A percentile compares a stretch with the other conserved stretches of the same genome.
Conservation (phyloP, 2,113 vertebrate genomes). For the Ondatra zibethicus region DNA sequence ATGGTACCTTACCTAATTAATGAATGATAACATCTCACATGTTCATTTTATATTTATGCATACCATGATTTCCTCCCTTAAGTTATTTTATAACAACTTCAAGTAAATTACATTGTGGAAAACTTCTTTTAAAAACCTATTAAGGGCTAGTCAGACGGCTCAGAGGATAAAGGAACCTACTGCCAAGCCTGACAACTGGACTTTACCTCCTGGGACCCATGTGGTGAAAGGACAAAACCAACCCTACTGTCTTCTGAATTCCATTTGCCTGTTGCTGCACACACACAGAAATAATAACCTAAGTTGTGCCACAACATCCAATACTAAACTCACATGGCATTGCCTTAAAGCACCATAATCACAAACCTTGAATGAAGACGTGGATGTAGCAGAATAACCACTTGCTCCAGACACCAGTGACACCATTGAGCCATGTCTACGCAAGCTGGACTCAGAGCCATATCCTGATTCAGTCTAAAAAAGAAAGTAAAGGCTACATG, state of each 20-base stretch:
- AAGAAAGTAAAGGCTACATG: conserved; percentile 61
- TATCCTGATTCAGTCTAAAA: conserved; percentile 96
- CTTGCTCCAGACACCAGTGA: conserved; percentile 97
- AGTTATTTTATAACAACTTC: conserved; percentile 35
- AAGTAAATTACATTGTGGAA: conserved; percentile 22
- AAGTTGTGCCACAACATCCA: conserved; percentile 8
- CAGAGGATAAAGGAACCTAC: background rate
- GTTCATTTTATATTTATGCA: background rate
- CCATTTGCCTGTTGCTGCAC: background rate
- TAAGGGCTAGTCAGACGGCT: background rate
- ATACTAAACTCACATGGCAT: conserved; percentile 2
- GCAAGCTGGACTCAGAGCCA: conserved; percentile 96
- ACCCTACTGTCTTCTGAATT: background rate
- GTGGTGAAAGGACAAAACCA: background rate
- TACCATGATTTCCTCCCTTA: background rate
- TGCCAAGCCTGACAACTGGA: background rate
- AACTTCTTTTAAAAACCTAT: background rate
- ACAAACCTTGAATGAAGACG: conserved; percentile 97
- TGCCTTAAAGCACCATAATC: background rate
- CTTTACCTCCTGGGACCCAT: background rate
- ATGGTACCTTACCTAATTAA: background rate
- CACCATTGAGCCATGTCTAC: conserved; percentile 96
- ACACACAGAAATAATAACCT: background rate
- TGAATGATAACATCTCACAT: conserved; percentile 1
- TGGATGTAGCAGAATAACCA: conserved; percentile 96